Percentiles rank a stretch among this genome's conserved stretches.
phyloP scores from a whole-genome alignment of 1,140 invertebrate genomes.

The Camponotus vicinus region DNA sequence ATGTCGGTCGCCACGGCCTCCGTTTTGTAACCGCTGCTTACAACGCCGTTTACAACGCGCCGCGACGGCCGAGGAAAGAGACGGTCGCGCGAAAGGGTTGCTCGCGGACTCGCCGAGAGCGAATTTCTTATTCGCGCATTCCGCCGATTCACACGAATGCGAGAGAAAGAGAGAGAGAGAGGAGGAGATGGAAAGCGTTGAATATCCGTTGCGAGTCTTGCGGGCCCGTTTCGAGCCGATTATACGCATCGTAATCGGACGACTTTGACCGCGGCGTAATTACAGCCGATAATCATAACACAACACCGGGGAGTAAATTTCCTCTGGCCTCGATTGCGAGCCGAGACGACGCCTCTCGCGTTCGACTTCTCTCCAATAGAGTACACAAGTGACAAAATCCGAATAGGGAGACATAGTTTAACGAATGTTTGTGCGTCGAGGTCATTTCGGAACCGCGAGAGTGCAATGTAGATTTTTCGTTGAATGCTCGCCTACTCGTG shows the following conservation, averaged over 20 bases:
- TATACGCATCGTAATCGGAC: conserved; percentile 46
- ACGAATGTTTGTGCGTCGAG: conserved; percentile 8
- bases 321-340: conserved; percentile 48
- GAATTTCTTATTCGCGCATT: conserved; percentile 35
- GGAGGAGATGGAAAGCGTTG: neutral
- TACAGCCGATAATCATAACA: conserved; percentile 41
- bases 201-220: neutral
- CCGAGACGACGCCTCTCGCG: conserved; percentile 16
- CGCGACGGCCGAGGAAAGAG: conserved; percentile 7
- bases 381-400: neutral
- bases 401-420: neutral
- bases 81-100: conserved; percentile 28
- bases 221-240: conserved; percentile 41
- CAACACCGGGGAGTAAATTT: conserved; percentile 56
- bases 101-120: conserved; percentile 10
- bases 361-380: neutral
- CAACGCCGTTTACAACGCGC: conserved; percentile 29
- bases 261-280: conserved; percentile 60
- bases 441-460: neutral
- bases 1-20: conserved; percentile 20
- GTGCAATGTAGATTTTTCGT: neutral
- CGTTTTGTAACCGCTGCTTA: conserved; percentile 37
- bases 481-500: neutral
- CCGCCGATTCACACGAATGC: neutral
- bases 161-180: neutral